phyloP scores from a whole-genome alignment of 2,888 invertebrate genomes.

The Trilocha varians region DNA sequence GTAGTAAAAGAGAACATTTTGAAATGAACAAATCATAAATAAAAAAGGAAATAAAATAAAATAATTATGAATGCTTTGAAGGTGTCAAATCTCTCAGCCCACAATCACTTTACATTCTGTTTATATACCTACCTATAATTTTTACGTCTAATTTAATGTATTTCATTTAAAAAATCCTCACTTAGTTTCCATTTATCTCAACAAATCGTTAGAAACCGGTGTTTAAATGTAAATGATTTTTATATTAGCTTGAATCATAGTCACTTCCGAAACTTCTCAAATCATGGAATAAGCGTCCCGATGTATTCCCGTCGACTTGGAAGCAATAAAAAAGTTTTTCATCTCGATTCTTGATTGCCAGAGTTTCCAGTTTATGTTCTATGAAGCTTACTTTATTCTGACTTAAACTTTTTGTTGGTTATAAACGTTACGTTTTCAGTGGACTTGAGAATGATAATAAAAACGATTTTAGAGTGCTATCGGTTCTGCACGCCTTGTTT shows the following conservation, averaged over 20 bases:
- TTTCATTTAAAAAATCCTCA: background rate
- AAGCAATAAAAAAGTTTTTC: background rate
- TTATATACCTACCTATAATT: too few species aligned
- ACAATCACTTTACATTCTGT: too few species aligned
- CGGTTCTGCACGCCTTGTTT: too few species aligned
- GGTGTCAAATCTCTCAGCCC: too few species aligned
- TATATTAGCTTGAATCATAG: background rate
- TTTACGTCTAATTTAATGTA: too few species aligned
- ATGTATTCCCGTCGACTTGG: background rate
- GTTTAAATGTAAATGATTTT: background rate
- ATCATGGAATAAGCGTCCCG: background rate
- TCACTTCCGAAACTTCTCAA: background rate
- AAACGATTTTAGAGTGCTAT: too few species aligned
- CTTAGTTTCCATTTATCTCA: background rate
- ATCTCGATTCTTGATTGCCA: background rate
- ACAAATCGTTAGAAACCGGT: background rate
- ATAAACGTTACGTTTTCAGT: background rate
- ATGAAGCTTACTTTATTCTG: background rate
- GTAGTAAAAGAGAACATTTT: too few species aligned
- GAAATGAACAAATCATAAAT: too few species aligned
- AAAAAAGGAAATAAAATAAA: too few species aligned
- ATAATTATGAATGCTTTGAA: too few species aligned
- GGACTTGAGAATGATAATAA: background rate
- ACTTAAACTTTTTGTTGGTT: background rate
- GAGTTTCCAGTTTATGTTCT: background rate